Base-by-base conservation (phyloP, 2,888 invertebrate genomes). In the Amaurobius ferox region DNA sequence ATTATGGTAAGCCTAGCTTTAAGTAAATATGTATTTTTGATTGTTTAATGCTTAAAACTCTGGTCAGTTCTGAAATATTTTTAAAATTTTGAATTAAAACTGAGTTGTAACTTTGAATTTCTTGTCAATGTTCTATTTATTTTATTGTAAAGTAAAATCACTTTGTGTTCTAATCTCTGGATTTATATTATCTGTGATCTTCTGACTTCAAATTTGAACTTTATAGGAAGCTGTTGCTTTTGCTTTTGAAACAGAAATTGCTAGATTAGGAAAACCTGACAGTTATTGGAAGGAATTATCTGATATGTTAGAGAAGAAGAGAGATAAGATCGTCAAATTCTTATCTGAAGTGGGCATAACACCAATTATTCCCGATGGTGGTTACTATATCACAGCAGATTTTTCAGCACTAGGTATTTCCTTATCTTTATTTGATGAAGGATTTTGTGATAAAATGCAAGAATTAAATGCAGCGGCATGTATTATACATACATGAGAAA, bases 331-430 rank as follows among this genome's bases (percentile, higher is more conserved):
- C 92, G 94, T 94, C 0, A 94, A 94, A 89, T 94, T 96, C 87
- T 92, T 97, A 29, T 91, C 88, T 9, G 95, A 96, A 13, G 94
- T 95, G 77, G 98, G 97, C 0, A 96, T 99, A 94, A 94, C 94
- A 48, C 97, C 98, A 0, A 96, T 96, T 0, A 92, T 98, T 79
- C 99, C 99, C 0, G 97, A 99, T 89, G 98, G 97, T 1, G 99
- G 99, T 0, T 99, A 98, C 92, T 99, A 99, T 91, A 95, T 99
- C 93, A 91, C 99, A 73, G 98, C 98, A 0, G 97, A 99, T 92
- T 98, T 96, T 95, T 94, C 95, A 11, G 92, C 94, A 5, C 91
- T 97, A 88, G 94, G 87, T 86, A 40, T 39, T 35, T 32, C 29
- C 32, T 19, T 5, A 16, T 68, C 23, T 39, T 16, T 28, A 40